Evolutionary conservation across 2,113 vertebrate genomes (phyloP), one percentile per base, ranked within the genome.

Genomic region (Bubo bubo): DNA sequence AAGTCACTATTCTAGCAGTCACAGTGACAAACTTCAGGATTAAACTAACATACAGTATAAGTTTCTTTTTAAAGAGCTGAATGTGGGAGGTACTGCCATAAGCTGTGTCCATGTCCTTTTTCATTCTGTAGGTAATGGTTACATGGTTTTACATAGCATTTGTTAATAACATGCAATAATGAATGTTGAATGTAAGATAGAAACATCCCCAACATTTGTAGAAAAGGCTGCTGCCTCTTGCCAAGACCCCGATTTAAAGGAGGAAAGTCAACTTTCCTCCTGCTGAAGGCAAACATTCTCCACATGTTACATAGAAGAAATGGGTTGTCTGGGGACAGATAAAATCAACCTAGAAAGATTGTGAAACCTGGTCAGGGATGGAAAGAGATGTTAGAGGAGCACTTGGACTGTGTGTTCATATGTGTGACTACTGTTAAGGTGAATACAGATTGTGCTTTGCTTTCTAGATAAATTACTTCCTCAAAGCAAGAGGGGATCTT

Each of bases 141-240:
- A 10, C 7, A 24, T 45, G 35, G 23, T 35, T 71, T 90, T 28
- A 35, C 21, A 3, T 6, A 34, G 35, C 35, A 8, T 3, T 12
- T 3, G 28, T 55, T 43, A 74, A 53, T 58, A 58, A 13, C 3
- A 1, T 27, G 6, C 10, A 34, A 15, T 23, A 34, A 34, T 26
- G 8, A 24, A 43, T 10, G 14, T 22, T 72, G 47, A 64, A 45
- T 27, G 16, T 10, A 19, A 76, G 24, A 60, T 45, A 45, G 60
- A 47, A 52, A n/a, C 8, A 32, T 43, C 14, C 10, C 10, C 34
- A 53, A 10, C 5, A 1, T 1, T 16, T 0, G 1, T 11, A 35
- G 53, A 34, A 67, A 59, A 60, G 12, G 27, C 45, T 35, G 12
- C 14, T 76, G 27, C 6, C 14, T 26, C 8, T 45, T 64, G 13